phyloP scores from a whole-genome alignment of 2,888 invertebrate genomes.

The Tachystola acroxantha region DNA sequence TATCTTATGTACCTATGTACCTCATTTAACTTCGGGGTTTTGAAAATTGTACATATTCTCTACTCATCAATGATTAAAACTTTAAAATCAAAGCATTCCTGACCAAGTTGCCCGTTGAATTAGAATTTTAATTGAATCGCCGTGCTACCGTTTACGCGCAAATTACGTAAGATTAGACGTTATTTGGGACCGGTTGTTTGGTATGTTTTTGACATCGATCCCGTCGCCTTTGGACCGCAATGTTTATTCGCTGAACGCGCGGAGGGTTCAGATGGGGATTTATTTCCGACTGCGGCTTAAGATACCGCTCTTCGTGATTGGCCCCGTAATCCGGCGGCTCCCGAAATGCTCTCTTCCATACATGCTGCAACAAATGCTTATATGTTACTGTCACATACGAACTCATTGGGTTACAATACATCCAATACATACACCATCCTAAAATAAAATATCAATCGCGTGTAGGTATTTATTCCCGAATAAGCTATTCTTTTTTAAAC shows the following conservation, averaged over 20 bases:
- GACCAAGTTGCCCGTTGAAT: slow-evolving; percentile 27
- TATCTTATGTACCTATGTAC: no score
- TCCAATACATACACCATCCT: no score
- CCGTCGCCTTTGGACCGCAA: slow-evolving; percentile 41
- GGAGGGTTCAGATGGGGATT: slow-evolving; percentile 51
- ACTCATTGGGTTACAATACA: not conserved
- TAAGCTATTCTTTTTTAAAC: no score
- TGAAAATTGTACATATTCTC: no score
- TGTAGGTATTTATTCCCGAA: no score
- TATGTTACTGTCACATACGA: no score
- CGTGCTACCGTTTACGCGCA: slow-evolving; percentile 34
- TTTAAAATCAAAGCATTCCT: no score
- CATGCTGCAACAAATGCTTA: slow-evolving; percentile 12
- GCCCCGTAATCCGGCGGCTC: slow-evolving; percentile 40
- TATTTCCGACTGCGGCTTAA: slow-evolving; percentile 51
- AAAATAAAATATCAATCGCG: no score
- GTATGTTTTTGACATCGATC: slow-evolving; percentile 51
- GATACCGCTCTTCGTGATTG: slow-evolving; percentile 49
- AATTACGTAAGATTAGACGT: slow-evolving; percentile 45
- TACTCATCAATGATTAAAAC: no score
- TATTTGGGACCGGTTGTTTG: slow-evolving; percentile 36
- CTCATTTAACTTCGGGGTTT: no score
- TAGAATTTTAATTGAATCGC: slow-evolving; percentile 41
- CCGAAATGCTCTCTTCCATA: slow-evolving; percentile 15
- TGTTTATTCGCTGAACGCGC: slow-evolving; percentile 53